Evolutionary conservation across 1,140 invertebrate genomes (phyloP), one percentile per base, ranked within the genome.

Genomic region (Zaprionus davidi): DNA sequence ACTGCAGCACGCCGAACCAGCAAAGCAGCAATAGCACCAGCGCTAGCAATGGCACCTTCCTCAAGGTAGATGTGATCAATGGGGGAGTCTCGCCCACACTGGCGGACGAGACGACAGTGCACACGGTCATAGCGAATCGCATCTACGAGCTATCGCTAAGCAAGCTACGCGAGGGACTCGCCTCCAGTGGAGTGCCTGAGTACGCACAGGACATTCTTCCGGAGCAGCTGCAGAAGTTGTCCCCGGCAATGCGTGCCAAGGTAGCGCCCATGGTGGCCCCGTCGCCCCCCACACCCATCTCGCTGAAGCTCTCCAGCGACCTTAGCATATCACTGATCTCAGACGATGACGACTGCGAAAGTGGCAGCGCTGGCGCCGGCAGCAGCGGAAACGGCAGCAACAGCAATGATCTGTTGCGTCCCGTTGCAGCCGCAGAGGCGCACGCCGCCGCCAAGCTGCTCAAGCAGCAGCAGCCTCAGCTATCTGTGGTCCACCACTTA

Each of bases 291-390:
- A 70, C 85, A 15, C 91, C 91, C 26, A 88, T 92, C 38, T 92
- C 91, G 15, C 65, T 92, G 2, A 92, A 92, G 63, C 72, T 92
- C 20, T 92, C 91, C 5, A 92, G 91, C 64, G 91, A 92, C 67
- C 79, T 92, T 41, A 92, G 91, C 80, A 92, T 92, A 81, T 92
- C 91, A 71, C 70, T 92, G 87, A 92, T 92, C 87, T 92, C 91
- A 77, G 91, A 92, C 63, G 91, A 92, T 44, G 91, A 92, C 36
- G 91, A 88, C n/a, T 87, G 88, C 51, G 91, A 87, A 28, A 72
- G 69, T 49, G 78, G 71, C 44, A 76, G 60, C 36, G 64, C 34
- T 11, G 67, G 60, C n/a, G 57, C 34, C 13, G 67, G 60, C n/a
- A 56, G 41, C 24, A 46, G 60, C 6, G 31, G 22, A 9, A 73